Percentiles rank a stretch among this genome's conserved stretches.
Conservation (phyloP, 1,140 invertebrate genomes). For the Reticulitermes speratus region DNA sequence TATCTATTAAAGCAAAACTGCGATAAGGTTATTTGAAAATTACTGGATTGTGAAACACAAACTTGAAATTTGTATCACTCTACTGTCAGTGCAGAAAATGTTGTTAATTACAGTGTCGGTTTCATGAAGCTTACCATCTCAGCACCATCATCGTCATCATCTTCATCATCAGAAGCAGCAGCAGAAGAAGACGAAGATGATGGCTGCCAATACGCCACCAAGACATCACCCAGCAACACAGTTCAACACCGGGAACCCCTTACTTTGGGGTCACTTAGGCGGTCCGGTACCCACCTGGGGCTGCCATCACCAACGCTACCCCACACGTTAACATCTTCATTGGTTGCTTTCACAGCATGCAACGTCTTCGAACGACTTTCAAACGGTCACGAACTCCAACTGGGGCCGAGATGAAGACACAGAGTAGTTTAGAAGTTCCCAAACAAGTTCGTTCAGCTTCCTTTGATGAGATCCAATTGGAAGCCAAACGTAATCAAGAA, state of each 20-base stretch:
- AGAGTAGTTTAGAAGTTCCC: slow-evolving; percentile 83
- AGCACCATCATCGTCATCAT: background rate
- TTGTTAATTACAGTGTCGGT: slow-evolving; percentile 20
- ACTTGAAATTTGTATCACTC: background rate
- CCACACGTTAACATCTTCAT: background rate
- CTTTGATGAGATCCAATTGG: slow-evolving; percentile 84
- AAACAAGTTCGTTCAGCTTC: slow-evolving; percentile 83
- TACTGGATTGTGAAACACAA: background rate
- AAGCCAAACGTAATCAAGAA: slow-evolving; percentile 60
- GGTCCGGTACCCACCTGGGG: background rate
- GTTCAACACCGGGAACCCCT: slow-evolving; percentile 6
- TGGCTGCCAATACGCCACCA: background rate
- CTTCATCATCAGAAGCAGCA: background rate
- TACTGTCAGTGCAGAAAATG: background rate
- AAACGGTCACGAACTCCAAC: slow-evolving; percentile 82
- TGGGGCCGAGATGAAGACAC: slow-evolving; percentile 84
- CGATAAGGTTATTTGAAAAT: background rate
- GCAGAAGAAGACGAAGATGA: background rate
- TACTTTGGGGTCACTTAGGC: background rate
- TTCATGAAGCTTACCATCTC: slow-evolving; percentile 19
- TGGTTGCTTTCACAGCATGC: slow-evolving; percentile 56
- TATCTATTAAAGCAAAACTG: too few species aligned
- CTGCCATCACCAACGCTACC: background rate
- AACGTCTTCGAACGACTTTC: slow-evolving; percentile 79
- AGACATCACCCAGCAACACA: background rate